These are phyloP conservation scores for Pollenia griseotomentosa DNA, from an alignment of 2,888 invertebrate species.

Conservation along the genomic window DNA sequence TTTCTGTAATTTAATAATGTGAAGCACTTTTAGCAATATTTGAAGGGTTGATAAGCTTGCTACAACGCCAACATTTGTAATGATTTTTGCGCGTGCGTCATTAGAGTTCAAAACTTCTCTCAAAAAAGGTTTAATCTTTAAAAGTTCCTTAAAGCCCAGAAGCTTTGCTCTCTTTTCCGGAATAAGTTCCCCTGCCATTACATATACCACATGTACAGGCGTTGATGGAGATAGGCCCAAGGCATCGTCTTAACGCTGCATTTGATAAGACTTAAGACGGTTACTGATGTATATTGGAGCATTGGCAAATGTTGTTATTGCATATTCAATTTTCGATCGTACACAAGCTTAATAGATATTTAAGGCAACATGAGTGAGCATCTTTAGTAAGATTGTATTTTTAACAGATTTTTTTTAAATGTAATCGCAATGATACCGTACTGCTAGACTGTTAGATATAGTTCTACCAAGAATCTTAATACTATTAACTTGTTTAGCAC, in stretches of 20 bases:
- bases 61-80: too few species aligned
- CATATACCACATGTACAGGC: too few species aligned
- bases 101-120: not conserved
- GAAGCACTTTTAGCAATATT: too few species aligned
- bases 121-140: not conserved
- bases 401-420: not conserved
- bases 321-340: too few species aligned
- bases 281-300: not conserved
- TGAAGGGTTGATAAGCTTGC: too few species aligned
- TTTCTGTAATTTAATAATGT: too few species aligned
- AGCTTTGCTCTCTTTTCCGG: not conserved
- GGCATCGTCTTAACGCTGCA: not conserved
- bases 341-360: conserved; percentile 10
- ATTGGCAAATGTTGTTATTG: conserved; percentile 4
- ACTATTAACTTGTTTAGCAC: conserved; percentile 9
- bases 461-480: conserved; percentile 38
- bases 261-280: not conserved
- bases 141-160: conserved; percentile 11
- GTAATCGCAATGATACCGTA: not conserved
- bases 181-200: conserved; percentile 3
- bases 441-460: not conserved
- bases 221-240: not conserved
- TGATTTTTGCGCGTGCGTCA: too few species aligned
- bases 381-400: not conserved
- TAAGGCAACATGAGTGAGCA: conserved; percentile 11